A percentile compares a stretch with the other conserved stretches of the same genome.
These are phyloP conservation scores for Triplophysa tibetana DNA, from an alignment of 2,113 vertebrate species.

Conservation along the genomic window DNA sequence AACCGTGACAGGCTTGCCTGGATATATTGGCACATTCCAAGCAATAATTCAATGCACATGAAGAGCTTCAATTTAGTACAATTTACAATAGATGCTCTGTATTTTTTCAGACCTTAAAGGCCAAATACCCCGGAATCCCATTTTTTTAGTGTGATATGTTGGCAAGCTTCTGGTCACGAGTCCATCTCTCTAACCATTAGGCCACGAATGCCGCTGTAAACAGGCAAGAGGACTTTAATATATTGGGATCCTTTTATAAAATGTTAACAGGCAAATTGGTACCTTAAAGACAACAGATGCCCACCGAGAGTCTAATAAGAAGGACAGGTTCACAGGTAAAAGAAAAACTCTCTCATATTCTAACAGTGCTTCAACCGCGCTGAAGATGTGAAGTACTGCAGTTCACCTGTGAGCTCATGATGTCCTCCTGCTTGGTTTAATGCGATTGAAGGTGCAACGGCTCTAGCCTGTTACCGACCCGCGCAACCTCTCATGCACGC, in stretches of 20 bases:
- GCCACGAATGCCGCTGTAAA: no score
- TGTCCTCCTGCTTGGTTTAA: background rate
- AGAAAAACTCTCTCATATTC: background rate
- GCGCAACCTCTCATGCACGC: background rate
- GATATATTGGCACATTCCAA: background rate
- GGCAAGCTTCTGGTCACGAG: no score
- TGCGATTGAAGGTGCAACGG: background rate
- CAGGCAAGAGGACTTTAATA: no score
- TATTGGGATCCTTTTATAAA: background rate
- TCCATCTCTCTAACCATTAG: no score
- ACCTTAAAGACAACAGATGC: background rate
- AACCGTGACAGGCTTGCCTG: constrained; percentile 6
- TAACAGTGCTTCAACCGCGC: background rate
- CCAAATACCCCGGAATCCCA: no score
- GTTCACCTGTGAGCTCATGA: background rate
- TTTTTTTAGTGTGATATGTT: no score
- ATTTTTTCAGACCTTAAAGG: no score
- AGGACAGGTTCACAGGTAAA: background rate
- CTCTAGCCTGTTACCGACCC: background rate
- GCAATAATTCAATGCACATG: background rate
- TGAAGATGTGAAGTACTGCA: background rate
- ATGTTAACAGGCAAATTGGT: no score
- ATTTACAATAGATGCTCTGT: no score
- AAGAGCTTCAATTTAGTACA: background rate
- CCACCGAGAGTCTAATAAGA: background rate